Conservation (phyloP, 2,113 vertebrate genomes). For the Neotragus moschatus region DNA sequence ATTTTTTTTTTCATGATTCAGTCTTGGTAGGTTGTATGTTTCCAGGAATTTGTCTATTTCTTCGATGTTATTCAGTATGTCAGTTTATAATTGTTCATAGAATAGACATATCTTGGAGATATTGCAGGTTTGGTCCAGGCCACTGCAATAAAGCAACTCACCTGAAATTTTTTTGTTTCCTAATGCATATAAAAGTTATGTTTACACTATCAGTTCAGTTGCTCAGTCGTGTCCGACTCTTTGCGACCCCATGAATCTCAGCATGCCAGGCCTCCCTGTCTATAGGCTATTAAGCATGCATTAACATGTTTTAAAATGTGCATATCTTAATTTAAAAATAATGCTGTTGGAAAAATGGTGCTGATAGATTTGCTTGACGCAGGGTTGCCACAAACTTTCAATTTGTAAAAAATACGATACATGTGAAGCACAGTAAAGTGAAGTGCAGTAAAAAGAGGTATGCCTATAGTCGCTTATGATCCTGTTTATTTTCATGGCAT, state of each 20-base stretch:
- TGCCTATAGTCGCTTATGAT: background rate
- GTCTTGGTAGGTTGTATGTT: background rate
- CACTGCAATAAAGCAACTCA: background rate
- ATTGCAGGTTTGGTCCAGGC: background rate
- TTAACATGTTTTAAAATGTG: background rate
- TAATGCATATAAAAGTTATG: background rate
- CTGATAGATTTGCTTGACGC: background rate
- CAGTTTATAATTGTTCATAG: background rate
- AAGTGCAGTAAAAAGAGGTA: background rate
- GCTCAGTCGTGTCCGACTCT: no score
- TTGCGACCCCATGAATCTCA: no score
- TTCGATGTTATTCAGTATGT: background rate
- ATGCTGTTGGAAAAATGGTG: background rate
- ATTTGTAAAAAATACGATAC: background rate
- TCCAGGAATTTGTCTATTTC: background rate
- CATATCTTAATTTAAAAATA: background rate
- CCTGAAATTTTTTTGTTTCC: background rate
- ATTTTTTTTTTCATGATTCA: background rate
- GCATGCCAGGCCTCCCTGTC: no score
- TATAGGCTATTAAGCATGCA: background rate
- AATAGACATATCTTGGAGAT: background rate
- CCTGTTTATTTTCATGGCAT: background rate
- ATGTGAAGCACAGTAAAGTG: background rate
- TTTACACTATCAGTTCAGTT: no score
- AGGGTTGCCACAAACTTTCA: background rate